Evolutionary conservation across 2,797 vertebrate species (phyloP).

Genomic region (Chelonia mydas): DNA sequence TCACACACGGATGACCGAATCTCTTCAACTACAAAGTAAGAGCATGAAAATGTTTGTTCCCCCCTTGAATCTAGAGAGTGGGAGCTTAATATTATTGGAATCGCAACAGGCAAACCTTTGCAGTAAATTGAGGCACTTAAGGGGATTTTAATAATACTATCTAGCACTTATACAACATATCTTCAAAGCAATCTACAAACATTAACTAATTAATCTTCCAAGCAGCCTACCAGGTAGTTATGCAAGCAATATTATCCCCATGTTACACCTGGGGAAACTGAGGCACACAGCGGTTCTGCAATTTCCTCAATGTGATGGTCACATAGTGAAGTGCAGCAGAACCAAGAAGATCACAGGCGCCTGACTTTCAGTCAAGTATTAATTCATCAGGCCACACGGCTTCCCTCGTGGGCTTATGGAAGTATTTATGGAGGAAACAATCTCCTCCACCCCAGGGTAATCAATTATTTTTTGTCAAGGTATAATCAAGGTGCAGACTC

Average conservation of each 20-base stretch:
- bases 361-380: background rate
- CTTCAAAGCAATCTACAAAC: background rate
- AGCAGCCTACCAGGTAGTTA: background rate
- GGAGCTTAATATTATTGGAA: rapidly evolving
- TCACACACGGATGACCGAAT: rapidly evolving
- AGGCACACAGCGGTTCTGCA: conserved; percentile 34
- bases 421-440: background rate
- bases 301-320: conserved; percentile 47
- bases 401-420: background rate
- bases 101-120: conserved; percentile 13
- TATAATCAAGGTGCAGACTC: background rate
- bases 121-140: conserved; percentile 9
- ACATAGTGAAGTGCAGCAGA: background rate
- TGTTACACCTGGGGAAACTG: conserved; percentile 43
- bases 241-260: background rate
- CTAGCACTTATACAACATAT: background rate
- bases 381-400: background rate
- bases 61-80: background rate
- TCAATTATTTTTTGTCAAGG: background rate
- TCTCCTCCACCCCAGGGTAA: background rate
- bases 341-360: background rate
- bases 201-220: background rate
- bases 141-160: conserved; percentile 1
- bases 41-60: rapidly evolving
- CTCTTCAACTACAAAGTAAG: background rate